Base-by-base conservation (phyloP, 2,797 vertebrate genomes). In the Sus cebifrons region DNA sequence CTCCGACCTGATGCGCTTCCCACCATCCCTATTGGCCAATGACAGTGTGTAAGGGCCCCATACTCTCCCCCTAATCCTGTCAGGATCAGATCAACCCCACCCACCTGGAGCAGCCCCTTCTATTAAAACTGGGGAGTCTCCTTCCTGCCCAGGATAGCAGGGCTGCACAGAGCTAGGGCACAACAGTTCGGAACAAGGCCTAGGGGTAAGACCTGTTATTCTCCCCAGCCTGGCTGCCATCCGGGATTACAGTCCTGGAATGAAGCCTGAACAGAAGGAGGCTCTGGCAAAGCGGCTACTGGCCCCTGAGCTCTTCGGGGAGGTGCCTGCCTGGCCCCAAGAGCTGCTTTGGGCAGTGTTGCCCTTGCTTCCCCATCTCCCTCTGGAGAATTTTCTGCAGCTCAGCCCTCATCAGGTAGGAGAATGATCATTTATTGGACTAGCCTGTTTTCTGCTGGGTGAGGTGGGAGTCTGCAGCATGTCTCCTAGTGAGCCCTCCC, bases 1-100 rank as follows among this genome's bases (percentile, higher is more conserved):
- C 78, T 99, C 99, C 10, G 99, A 99, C 97, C 99, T 99, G 85
- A 98, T 99, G 98, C 99, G 98, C 96, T 99, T 99, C 90, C 99
- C 99, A 1, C 98, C 99, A 3, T 99, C 99, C 4, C 98, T 99
- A 91, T 98, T 99, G 93, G 98, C 99, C 98, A 99, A 99, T 3
- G 99, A 99, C 97, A 99, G 98, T 1, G 99, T 99, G 99, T 99
- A 98, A 99, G 99, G 98, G 65, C 8, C 56, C 44, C 25, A 8
- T 9, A 21, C 14, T 1, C 49, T 79, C 79, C 6, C 67, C 20
- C 54, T 12, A 49, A 21, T 65, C n/a, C 6, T 73, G 62, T 44
- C 62, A 32, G 86, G 6, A 27, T 29, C 4, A 16, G n/a, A 49
- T 23, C 8, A n/a, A 29, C 25, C 6, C 40, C 21, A 77, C 23